A percentile compares a stretch with the other conserved stretches of the same genome.
Evolutionary conservation across 2,797 vertebrate species (phyloP).

Genomic region (Megalops cyprinoides): DNA sequence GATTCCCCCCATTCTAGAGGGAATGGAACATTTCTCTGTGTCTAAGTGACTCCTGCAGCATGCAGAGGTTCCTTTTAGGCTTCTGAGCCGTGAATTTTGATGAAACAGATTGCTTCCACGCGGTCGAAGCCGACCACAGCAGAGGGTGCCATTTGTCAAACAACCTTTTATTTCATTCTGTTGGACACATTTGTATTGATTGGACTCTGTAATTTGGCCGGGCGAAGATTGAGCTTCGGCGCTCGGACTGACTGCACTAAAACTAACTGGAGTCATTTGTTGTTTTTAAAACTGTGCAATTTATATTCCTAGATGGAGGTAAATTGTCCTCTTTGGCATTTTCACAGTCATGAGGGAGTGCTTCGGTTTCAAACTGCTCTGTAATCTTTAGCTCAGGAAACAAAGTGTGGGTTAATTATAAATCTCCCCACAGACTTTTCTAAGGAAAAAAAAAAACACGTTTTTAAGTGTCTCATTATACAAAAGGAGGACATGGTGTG

Average conservation of each 20-base stretch:
- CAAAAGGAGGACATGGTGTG: background rate
- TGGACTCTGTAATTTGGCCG: conserved; percentile 66
- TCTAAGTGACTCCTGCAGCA: background rate
- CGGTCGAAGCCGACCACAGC: conserved; percentile 44
- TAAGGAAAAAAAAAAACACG: background rate
- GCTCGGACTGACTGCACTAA: conserved; percentile 54
- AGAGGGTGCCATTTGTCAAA: conserved; percentile 62
- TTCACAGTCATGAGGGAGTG: background rate
- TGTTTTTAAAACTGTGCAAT: conserved; percentile 7
- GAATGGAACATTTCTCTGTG: conserved; percentile 6
- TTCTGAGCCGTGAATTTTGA: conserved; percentile 37
- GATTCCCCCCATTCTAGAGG: too few species aligned
- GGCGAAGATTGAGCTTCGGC: conserved; percentile 57
- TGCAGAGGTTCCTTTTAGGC: background rate
- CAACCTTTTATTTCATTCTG: conserved; percentile 63
- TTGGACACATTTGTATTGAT: conserved; percentile 67
- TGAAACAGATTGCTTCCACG: conserved; percentile 49
- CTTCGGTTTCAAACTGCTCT: background rate
- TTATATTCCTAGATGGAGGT: background rate
- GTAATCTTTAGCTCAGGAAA: background rate
- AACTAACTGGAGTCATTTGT: conserved; percentile 48
- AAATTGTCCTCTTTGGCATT: background rate
- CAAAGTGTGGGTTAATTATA: background rate
- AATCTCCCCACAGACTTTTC: background rate
- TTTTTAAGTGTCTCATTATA: background rate